Conservation (phyloP, 2,888 invertebrate genomes). For the Hecatera dysodea region DNA sequence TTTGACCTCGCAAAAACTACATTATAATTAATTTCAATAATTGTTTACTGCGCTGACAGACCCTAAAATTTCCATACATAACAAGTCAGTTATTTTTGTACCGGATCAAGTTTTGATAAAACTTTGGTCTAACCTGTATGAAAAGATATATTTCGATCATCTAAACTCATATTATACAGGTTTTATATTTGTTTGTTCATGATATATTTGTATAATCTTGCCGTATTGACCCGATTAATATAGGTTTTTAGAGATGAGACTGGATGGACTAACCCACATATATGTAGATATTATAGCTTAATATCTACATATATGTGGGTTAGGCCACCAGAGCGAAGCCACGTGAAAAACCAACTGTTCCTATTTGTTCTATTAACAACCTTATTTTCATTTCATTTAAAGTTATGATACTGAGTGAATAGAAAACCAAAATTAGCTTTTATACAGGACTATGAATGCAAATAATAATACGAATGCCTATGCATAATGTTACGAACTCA, state of each 20-base stretch:
- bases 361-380: neutral
- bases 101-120: neutral
- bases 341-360: neutral
- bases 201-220: neutral
- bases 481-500: constrained; percentile 30
- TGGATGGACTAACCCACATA: no score
- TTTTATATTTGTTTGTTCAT: no score
- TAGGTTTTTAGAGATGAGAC: neutral
- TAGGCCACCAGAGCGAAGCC: neutral
- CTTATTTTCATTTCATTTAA: constrained; percentile 3
- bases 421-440: constrained; percentile 14
- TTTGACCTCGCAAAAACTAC: constrained; percentile 1
- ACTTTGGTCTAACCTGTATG: no score
- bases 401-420: constrained; percentile 5
- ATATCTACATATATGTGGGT: no score
- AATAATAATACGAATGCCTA: neutral
- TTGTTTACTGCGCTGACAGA: constrained; percentile 13
- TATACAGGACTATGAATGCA: no score
- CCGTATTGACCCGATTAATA: neutral
- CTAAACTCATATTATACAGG: no score
- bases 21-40: neutral
- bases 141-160: no score
- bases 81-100: neutral
- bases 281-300: no score
- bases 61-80: neutral